phyloP scores from a whole-genome alignment of 1,140 invertebrate genomes.

The Diorhabda elongata region DNA sequence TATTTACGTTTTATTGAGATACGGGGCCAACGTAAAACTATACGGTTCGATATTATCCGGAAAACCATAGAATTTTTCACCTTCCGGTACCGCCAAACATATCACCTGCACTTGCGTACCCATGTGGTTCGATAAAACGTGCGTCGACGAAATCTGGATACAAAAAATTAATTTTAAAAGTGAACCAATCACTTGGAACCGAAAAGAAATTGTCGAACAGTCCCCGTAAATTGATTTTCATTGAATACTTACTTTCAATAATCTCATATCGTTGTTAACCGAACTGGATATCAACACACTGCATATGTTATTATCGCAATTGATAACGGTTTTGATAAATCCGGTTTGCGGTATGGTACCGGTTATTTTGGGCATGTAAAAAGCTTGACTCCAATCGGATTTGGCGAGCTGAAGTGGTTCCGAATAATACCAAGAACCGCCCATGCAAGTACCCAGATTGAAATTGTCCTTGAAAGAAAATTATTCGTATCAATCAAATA shows the following conservation, averaged over 20 bases:
- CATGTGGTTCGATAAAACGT: conserved; percentile 55
- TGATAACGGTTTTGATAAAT: conserved; percentile 50
- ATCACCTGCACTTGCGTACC: conserved; percentile 49
- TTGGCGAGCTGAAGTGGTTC: conserved; percentile 53
- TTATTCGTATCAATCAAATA: no score
- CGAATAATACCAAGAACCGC: conserved; percentile 50
- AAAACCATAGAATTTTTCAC: conserved; percentile 40
- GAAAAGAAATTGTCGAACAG: no score
- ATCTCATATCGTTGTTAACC: conserved; percentile 53
- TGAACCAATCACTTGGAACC: no score
- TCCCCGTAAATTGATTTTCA: no score
- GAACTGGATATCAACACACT: conserved; percentile 52
- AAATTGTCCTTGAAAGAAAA: conserved; percentile 50
- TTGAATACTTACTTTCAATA: conserved; percentile 43
- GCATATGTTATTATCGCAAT: conserved; percentile 50
- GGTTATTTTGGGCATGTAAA: conserved; percentile 58
- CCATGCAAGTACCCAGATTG: conserved; percentile 53
- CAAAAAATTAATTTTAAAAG: no score
- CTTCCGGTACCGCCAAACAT: conserved; percentile 50
- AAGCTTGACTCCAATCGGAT: conserved; percentile 54
- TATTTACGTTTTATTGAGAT: conserved; percentile 46
- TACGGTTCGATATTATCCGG: conserved; percentile 45
- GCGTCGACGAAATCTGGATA: conserved; percentile 49
- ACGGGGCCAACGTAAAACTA: conserved; percentile 46
- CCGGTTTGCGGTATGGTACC: conserved; percentile 56